Percentiles rank a stretch among this genome's conserved stretches.
These are phyloP conservation scores for Drosophila kikkawai DNA, from an alignment of 1,140 invertebrate genomes.

Conservation along the genomic window DNA sequence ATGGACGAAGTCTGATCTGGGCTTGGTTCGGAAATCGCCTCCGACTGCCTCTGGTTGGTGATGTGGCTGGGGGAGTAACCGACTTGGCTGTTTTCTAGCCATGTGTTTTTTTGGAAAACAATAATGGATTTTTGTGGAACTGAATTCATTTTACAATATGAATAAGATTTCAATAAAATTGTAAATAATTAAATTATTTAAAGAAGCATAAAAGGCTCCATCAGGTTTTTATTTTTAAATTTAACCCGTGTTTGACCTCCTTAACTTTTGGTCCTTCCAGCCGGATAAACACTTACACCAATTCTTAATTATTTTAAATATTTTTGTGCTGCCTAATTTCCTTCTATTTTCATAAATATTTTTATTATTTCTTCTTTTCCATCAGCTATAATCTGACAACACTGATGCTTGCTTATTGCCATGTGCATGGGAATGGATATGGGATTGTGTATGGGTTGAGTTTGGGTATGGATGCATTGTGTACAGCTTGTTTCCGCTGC, in stretches of 20 bases:
- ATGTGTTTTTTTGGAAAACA: too few relatives aligned
- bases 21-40: slow-evolving; percentile 62
- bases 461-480: slow-evolving; percentile 59
- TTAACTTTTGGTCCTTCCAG: background rate
- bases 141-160: background rate
- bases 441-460: slow-evolving; percentile 25
- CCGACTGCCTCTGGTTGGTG: slow-evolving; percentile 42
- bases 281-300: background rate
- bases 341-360: background rate
- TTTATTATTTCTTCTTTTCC: background rate
- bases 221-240: too few relatives aligned
- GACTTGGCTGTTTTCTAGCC: background rate
- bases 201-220: too few relatives aligned
- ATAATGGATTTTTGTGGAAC: background rate
- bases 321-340: background rate
- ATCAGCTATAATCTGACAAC: slow-evolving; percentile 2
- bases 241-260: too few relatives aligned
- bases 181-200: too few relatives aligned
- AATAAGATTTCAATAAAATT: background rate
- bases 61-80: slow-evolving; percentile 18
- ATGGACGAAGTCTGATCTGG: slow-evolving; percentile 41
- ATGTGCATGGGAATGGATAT: slow-evolving; percentile 34
- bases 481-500: slow-evolving; percentile 71
- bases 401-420: slow-evolving; percentile 11
- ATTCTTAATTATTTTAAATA: background rate